Percentiles rank a stretch among this genome's conserved stretches.
These are phyloP conservation scores for Syncerus caffer DNA, from an alignment of 2,797 vertebrate species.

Conservation along the genomic window DNA sequence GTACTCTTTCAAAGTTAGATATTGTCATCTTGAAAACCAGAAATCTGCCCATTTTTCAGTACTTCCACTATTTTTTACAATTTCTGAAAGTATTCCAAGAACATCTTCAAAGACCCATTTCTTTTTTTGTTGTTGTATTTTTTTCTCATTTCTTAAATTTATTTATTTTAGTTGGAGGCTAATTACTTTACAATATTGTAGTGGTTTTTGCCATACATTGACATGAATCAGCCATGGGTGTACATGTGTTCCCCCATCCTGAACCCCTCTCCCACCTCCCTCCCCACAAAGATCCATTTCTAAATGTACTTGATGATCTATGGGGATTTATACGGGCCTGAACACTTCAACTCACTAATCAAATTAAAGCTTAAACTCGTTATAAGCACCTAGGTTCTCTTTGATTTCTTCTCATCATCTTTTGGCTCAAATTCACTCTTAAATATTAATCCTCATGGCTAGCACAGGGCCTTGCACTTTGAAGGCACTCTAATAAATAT, in stretches of 20 bases:
- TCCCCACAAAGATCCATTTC: background rate
- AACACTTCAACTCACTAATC: background rate
- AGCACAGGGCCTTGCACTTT: background rate
- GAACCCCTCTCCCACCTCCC: background rate
- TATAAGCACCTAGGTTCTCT: background rate
- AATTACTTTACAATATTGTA: background rate
- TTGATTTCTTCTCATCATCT: background rate
- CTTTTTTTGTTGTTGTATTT: background rate
- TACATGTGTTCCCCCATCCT: background rate
- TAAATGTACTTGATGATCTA: background rate
- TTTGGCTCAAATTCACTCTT: background rate
- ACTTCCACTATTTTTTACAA: background rate
- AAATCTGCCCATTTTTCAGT: background rate
- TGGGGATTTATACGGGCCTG: background rate
- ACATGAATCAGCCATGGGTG: background rate
- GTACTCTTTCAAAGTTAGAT: background rate
- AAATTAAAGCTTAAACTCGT: slow-evolving; percentile 13
- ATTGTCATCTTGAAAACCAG: slow-evolving; percentile 8
- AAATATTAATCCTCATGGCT: background rate
- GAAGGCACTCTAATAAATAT: background rate
- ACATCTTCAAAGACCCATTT: background rate
- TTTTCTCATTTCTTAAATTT: background rate
- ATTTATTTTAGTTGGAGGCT: background rate
- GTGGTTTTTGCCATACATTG: background rate
- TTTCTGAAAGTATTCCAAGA: background rate